Conservation (phyloP, 2,888 invertebrate species). For the Agrotis exclamationis region DNA sequence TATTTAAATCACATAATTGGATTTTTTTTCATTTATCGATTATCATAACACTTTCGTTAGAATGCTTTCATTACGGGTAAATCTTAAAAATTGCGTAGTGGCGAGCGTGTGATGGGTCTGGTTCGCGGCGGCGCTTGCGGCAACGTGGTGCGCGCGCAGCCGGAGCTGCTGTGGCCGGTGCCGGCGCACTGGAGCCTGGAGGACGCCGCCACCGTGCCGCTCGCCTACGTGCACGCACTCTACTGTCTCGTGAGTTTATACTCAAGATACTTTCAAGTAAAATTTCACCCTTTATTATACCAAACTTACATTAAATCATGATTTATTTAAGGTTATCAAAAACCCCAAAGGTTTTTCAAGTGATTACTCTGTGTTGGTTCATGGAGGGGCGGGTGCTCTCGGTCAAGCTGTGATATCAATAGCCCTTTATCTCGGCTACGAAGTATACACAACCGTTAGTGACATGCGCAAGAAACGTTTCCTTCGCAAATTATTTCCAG, state of each 20-base stretch:
- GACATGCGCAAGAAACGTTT: conserved; percentile 70
- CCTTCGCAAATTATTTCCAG: conserved; percentile 70
- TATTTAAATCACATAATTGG: not conserved
- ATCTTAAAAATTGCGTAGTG: conserved; percentile 71
- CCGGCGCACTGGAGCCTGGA: conserved; percentile 93
- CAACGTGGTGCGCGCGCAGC: conserved; percentile 88
- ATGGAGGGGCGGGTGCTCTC: conserved; percentile 61
- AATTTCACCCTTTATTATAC: no score
- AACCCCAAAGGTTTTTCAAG: rapidly evolving
- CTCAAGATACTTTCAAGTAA: not conserved
- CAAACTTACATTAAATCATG: not conserved
- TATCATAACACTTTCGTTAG: not conserved
- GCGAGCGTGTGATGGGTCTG: conserved; percentile 92
- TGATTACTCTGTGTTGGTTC: conserved; percentile 30
- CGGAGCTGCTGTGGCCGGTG: conserved; percentile 92
- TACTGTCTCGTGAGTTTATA: conserved; percentile 70
- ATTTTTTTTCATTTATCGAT: not conserved
- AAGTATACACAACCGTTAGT: conserved; percentile 76
- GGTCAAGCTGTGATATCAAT: conserved; percentile 73
- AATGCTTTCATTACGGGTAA: not conserved
- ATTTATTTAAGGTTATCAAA: conserved; percentile 38
- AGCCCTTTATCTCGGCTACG: conserved; percentile 61
- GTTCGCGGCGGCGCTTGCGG: conserved; percentile 88
- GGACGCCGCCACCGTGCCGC: conserved; percentile 94
- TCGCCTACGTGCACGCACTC: conserved; percentile 92